Percentiles rank a stretch among this genome's conserved stretches.
These are phyloP conservation scores for Brenthis hecate DNA, from an alignment of 2,888 invertebrate genomes.

Conservation along the genomic window DNA sequence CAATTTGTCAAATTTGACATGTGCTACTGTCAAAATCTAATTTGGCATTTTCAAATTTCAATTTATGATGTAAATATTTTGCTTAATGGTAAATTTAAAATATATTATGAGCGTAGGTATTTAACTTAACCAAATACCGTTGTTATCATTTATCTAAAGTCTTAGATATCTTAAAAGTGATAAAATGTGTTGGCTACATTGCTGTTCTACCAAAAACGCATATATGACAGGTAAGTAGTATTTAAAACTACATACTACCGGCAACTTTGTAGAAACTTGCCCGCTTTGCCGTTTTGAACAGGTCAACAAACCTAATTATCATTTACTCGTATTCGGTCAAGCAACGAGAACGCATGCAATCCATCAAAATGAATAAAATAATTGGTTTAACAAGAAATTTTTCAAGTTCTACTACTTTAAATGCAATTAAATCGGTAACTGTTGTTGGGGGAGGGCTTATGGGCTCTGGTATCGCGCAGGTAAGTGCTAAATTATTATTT, in stretches of 20 bases:
- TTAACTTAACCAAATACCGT: background rate
- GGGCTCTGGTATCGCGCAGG: conserved; percentile 96
- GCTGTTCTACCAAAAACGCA: conserved; percentile 4
- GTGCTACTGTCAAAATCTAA: background rate
- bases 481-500: conserved; percentile 54
- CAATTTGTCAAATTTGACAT: background rate
- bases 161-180: conserved; percentile 20
- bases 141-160: conserved; percentile 8
- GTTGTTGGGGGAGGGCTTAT: conserved; percentile 94
- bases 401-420: conserved; percentile 67
- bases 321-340: background rate
- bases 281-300: background rate
- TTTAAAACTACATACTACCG: conserved; percentile 1
- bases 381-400: conserved; percentile 64
- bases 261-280: background rate
- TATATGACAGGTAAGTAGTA: conserved; percentile 28
- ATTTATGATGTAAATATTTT: conserved; percentile 3
- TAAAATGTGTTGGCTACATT: conserved; percentile 26
- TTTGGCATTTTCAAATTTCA: background rate
- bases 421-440: conserved; percentile 89
- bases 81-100: background rate
- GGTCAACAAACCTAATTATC: background rate
- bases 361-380: conserved; percentile 63
- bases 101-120: background rate
- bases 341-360: background rate